A percentile compares a stretch with the other conserved stretches of the same genome.
phyloP scores from a whole-genome alignment of 2,797 vertebrate species.

The Scomberomorus guttatus region DNA sequence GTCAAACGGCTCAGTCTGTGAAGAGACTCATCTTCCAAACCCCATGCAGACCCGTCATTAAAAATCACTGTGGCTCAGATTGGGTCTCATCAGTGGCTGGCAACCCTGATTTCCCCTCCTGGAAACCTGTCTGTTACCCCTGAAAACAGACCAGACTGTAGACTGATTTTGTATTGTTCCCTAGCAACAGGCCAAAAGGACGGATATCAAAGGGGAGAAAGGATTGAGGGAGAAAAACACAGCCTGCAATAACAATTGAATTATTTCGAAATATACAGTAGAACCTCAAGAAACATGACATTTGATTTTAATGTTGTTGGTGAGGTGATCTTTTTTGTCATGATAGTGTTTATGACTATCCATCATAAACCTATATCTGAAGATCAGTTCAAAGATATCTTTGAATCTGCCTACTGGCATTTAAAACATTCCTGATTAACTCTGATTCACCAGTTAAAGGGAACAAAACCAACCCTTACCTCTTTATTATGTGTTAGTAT shows the following conservation, averaged over 20 bases:
- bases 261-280: constrained; percentile 16
- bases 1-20: constrained; percentile 50
- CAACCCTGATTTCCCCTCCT: constrained; percentile 34
- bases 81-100: constrained; percentile 28
- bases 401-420: too few relatives aligned
- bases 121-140: constrained; percentile 37
- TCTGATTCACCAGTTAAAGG: too few relatives aligned
- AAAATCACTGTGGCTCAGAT: constrained; percentile 44
- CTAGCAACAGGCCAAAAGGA: constrained; percentile 65
- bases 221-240: constrained; percentile 18
- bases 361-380: too few relatives aligned
- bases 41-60: constrained; percentile 50
- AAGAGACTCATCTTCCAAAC: constrained; percentile 50
- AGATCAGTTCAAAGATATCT: too few relatives aligned
- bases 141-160: constrained; percentile 38
- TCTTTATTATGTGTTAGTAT: too few relatives aligned
- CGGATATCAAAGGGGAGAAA: constrained; percentile 43
- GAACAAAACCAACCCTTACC: too few relatives aligned
- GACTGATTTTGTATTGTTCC: constrained; percentile 58
- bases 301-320: constrained; percentile 14
- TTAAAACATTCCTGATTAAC: too few relatives aligned
- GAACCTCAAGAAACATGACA: constrained; percentile 23
- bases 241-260: constrained; percentile 14
- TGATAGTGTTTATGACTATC: too few relatives aligned
- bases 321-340: neutral